Percentiles rank a stretch among this genome's conserved stretches.
phyloP scores from a whole-genome alignment of 1,140 invertebrate species.

The Probaryconus sp. region DNA sequence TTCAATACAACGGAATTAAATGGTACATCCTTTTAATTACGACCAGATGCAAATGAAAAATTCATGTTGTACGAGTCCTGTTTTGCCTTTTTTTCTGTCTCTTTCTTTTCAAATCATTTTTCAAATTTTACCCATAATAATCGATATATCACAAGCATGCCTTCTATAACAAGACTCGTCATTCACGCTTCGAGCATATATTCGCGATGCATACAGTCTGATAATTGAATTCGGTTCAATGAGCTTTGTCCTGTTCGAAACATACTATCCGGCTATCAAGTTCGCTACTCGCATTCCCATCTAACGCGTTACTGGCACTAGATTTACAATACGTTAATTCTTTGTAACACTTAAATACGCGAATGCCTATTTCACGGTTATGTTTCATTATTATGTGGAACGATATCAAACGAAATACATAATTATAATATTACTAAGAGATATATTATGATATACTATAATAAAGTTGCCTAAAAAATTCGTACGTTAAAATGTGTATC shows the following conservation, averaged over 20 bases:
- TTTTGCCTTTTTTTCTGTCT: constrained; percentile 3
- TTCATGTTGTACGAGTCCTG: constrained; percentile 8
- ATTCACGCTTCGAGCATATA: constrained; percentile 62
- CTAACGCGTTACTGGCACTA: constrained; percentile 36
- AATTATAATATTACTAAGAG: no score
- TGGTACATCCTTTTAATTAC: constrained; percentile 31
- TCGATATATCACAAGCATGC: constrained; percentile 54
- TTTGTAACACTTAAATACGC: constrained; percentile 36
- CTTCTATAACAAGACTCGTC: constrained; percentile 50
- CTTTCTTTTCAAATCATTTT: constrained; percentile 23
- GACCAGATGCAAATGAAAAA: constrained; percentile 27
- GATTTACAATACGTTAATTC: constrained; percentile 41
- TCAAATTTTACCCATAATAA: constrained; percentile 61
- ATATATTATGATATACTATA: no score
- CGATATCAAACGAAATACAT: no score
- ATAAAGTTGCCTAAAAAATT: no score
- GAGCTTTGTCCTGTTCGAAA: constrained; percentile 67
- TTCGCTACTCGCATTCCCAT: constrained; percentile 38
- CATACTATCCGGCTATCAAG: constrained; percentile 60
- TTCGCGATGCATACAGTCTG: constrained; percentile 55
- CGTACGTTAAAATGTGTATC: no score
- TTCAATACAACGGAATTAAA: constrained; percentile 19
- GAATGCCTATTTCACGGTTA: constrained; percentile 5
- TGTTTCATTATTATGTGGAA: no score
- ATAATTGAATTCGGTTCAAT: constrained; percentile 72